Evolutionary conservation across 2,888 invertebrate species (phyloP), one percentile per base, ranked within the genome.

Genomic region (Mesorhabditis sp.): DNA sequence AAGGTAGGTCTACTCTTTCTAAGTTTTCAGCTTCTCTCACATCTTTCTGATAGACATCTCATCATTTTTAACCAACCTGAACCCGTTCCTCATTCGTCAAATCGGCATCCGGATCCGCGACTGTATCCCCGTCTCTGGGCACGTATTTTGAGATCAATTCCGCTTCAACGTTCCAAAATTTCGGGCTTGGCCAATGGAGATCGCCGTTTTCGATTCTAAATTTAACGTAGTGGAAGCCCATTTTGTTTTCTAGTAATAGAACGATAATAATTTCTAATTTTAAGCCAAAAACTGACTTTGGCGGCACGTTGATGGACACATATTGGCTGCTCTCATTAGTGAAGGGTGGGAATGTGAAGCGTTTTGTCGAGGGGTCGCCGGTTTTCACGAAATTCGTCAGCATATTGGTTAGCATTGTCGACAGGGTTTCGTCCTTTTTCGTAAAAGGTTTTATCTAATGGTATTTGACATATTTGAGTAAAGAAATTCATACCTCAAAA

Each of bases 151-250:
- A 74, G 15, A 79, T 80, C 42, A 80, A 50, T 62, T 77, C 77
- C 3, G 77, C 81, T 65, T 85, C 84, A 4, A 78, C 72, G 64
- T 84, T 86, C 86, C 86, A 86, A 68, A 85, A 86, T 50, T 76
- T 75, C 0, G 84, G 79, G 61, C 79, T 76, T 6, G 83, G 82
- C 73, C 78, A 85, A 71, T 84, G 82, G 63, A 85, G 71, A 4
- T 80, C 78, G 4, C 83, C 83, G 63, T 74, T 73, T 58, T 81
- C 70, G 41, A 82, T 58, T 70, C 83, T 83, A 70, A 45, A 74
- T 28, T 28, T 28, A 28, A 28, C 28, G 28, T 28, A 28, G 28
- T 28, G 28, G 28, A 28, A 28, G 28, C 28, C 28, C 28, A 28
- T 28, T 28, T 28, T 28, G 28, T 50, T 50, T 50, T n/a, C 58